Evolutionary conservation across 2,888 invertebrate genomes (phyloP).

Genomic region (Parelbella ahira): DNA sequence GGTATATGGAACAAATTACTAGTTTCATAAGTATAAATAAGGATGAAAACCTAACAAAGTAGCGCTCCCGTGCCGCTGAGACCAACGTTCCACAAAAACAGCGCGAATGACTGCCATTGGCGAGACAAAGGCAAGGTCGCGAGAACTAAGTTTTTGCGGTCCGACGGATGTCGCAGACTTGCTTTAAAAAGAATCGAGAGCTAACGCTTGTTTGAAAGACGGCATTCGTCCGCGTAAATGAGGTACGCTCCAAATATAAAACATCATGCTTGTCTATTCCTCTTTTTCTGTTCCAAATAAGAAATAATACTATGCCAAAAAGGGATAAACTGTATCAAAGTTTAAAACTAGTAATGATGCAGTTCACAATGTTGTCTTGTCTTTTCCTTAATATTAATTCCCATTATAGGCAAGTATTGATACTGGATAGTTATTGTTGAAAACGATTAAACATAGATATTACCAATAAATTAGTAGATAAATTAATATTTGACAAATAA

Average conservation of each 20-base stretch:
- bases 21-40: too few species aligned
- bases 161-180: slow-evolving; percentile 20
- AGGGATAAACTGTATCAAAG: slow-evolving; percentile 1
- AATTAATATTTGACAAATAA: too few species aligned
- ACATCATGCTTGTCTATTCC: background rate
- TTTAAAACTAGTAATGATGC: background rate
- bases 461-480: too few species aligned
- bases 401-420: too few species aligned
- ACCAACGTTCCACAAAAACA: slow-evolving; percentile 24
- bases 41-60: too few species aligned
- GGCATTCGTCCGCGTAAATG: slow-evolving; percentile 2
- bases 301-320: slow-evolving; percentile 6
- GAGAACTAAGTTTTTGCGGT: slow-evolving; percentile 16
- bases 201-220: slow-evolving; percentile 20
- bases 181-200: slow-evolving; percentile 19
- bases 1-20: too few species aligned
- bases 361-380: too few species aligned
- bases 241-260: slow-evolving; percentile 1
- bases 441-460: too few species aligned
- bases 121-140: slow-evolving; percentile 33
- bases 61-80: background rate
- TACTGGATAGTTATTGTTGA: too few species aligned
- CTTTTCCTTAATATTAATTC: too few species aligned
- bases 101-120: slow-evolving; percentile 26
- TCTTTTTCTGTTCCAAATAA: slow-evolving; percentile 8